Evolutionary conservation across 1,140 invertebrate genomes (phyloP), one percentile per base, ranked within the genome.

Genomic region (Drosophila sucinea): DNA sequence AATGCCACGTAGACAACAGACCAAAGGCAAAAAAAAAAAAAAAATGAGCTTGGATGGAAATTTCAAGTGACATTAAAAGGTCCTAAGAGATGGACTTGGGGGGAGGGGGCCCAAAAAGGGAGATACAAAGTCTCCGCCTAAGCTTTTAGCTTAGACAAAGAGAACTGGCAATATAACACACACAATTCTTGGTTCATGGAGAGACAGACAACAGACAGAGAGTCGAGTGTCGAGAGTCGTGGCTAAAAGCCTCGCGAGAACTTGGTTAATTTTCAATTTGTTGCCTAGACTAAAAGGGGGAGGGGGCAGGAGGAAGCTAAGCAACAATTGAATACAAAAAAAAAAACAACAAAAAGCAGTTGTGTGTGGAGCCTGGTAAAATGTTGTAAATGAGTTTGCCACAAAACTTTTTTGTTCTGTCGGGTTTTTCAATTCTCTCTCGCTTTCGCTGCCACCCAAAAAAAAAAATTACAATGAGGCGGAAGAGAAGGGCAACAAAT

Each of bases 261-360:
- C 67, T 83, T 71, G 69, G 57, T 77, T 86, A 87, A 86, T 83
- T 86, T 86, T 86, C 83, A 87, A 86, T 86, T 87, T 87, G 72
- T 56, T 64, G 73, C 66, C 33, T 67, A 69, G 56, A 29, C 61
- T 40, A 25, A 71, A 55, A 78, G 57, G 41, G 67, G 35, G 35
- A 35, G 33, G 7, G 17, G 17, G 17, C 17, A 17, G 17, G 17
- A 17, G 17, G 17, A 17, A 17, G 70, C 70, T 70, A 73, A 63
- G 71, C 67, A 72, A 72, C 70, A 41, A 40, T 66, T 66, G 40
- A 73, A 73, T 33, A 35, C 1, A 7, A 57, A 69, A 23, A 47
- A 38, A 27, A 23, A 51, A 60, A 51, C 32, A 47, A 63, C 38
- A 64, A 64, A 54, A 30, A 32, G 30, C 32, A 51, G 56, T 67